Conservation (phyloP, 2,888 invertebrate species). For the Epistrophella euchroma region DNA sequence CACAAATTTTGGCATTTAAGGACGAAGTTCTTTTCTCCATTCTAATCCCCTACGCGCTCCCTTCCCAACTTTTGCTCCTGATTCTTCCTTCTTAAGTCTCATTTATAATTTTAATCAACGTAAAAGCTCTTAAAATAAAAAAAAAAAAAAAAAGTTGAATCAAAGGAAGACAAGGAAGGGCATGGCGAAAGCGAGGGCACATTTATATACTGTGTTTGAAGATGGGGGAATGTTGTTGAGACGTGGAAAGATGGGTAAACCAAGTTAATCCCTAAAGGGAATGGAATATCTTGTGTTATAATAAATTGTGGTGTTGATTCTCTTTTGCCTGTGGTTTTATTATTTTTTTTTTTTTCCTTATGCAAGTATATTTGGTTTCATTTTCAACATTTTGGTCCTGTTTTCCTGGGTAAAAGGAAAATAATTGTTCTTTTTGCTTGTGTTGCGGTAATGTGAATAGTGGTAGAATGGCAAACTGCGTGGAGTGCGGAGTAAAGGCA, state of each 20-base stretch:
- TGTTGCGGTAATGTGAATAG: conserved; percentile 20
- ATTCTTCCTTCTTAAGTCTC: conserved; percentile 45
- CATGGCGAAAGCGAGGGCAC: not conserved
- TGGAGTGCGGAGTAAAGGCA: not conserved
- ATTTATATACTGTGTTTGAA: not conserved
- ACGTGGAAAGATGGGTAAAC: conserved; percentile 41
- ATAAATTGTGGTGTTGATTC: conserved; percentile 75
- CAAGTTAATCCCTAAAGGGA: conserved; percentile 60
- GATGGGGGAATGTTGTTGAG: conserved; percentile 23
- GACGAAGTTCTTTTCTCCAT: not conserved
- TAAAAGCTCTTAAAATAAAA: conserved; percentile 70
- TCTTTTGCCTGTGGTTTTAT: conserved; percentile 47
- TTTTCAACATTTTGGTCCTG: conserved; percentile 40
- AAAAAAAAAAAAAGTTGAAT: conserved; percentile 51
- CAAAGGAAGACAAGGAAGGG: conserved; percentile 36
- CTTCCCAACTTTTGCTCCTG: not conserved
- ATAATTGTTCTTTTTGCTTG: conserved; percentile 20
- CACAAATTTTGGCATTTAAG: conserved; percentile 61
- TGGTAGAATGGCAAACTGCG: not conserved
- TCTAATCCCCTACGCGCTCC: too few relatives aligned
- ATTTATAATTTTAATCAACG: conserved; percentile 76
- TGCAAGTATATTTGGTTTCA: conserved; percentile 26
- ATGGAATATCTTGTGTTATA: conserved; percentile 69
- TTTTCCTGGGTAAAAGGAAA: conserved; percentile 44
- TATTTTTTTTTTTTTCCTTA: not conserved